Base-by-base conservation (phyloP, 1,140 invertebrate genomes). In the Glomeris maerens region DNA sequence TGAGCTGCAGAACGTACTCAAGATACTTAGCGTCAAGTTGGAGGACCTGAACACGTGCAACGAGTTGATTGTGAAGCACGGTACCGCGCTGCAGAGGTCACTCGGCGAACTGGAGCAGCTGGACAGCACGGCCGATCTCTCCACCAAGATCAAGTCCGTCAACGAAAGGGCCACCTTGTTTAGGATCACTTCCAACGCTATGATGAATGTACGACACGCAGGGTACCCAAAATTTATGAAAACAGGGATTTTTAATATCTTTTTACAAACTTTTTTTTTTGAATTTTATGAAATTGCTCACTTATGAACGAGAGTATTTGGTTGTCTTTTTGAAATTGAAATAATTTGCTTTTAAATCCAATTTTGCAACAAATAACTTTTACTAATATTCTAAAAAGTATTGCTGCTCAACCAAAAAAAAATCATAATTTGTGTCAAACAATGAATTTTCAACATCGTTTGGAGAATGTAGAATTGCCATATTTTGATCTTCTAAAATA, bases 151-250 rank as follows among this genome's bases (percentile, higher is more conserved):
- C 3, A 87, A 87, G 66, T 77, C 83, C 53, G 79, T 92, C 38
- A 84, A 81, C 56, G 93, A 97, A 66, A 72, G 88, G 56, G 87
- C 90, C 1, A 92, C 88, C 2, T 73, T 93, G 3, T 95, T 95
- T 67, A 76, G 90, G 49, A 92, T 96, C 62, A 88, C 92, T 14
- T 87, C 89, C 27, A 91, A 83, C 71, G 84, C 87, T 20, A 95
- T 97, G 88, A 86, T 96, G 50, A 94, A 88, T 71, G 91, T 92
- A 71, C 80, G 83, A 77, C 52, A 5, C 4, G 5, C 20, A 42
- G 10, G 20, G 2, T 22, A 27, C 25, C 4, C 17, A 42, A 21
- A 42, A 5, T 5, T 7, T 42, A 36, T n/a, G n/a, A 36, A 36
- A 10, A 36, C n/a, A 36, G 10, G n/a, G n/a, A 36, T 36, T 10